These are phyloP conservation scores for Puffinus mauretanicus DNA, from an alignment of 2,113 vertebrate species.

Conservation along the genomic window DNA sequence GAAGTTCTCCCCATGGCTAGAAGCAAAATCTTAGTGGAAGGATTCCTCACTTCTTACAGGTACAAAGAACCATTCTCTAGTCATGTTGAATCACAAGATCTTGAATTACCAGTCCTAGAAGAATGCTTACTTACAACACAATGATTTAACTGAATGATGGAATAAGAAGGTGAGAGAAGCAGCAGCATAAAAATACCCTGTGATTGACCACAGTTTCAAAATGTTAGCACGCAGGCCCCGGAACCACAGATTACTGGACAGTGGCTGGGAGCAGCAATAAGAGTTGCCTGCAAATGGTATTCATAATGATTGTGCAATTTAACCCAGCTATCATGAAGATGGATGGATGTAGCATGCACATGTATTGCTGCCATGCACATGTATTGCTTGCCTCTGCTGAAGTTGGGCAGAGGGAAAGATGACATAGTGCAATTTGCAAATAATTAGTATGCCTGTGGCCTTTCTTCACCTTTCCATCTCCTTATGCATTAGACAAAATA, in stretches of 20 bases:
- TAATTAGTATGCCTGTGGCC: background rate
- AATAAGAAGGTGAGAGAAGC: background rate
- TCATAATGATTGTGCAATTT: background rate
- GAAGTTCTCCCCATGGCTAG: background rate
- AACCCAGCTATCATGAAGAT: background rate
- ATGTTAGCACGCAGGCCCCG: background rate
- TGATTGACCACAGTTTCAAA: background rate
- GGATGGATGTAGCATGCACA: background rate
- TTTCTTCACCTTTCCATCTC: conserved; percentile 8
- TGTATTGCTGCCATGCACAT: background rate
- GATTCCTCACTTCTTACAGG: background rate
- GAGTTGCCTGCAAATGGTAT: background rate
- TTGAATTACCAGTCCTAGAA: conserved; percentile 2
- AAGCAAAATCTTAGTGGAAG: background rate
- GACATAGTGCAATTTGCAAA: background rate
- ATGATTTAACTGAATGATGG: background rate
- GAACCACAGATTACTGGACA: background rate
- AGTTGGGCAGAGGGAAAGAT: background rate
- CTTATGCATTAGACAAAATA: background rate
- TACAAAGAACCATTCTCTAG: background rate
- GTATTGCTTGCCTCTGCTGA: background rate
- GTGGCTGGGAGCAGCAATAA: background rate
- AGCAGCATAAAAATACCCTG: background rate
- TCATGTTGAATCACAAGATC: background rate
- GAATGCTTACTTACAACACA: background rate